Evolutionary conservation across 1,140 invertebrate species (phyloP).

Genomic region (Rhopalosiphum maidis): DNA sequence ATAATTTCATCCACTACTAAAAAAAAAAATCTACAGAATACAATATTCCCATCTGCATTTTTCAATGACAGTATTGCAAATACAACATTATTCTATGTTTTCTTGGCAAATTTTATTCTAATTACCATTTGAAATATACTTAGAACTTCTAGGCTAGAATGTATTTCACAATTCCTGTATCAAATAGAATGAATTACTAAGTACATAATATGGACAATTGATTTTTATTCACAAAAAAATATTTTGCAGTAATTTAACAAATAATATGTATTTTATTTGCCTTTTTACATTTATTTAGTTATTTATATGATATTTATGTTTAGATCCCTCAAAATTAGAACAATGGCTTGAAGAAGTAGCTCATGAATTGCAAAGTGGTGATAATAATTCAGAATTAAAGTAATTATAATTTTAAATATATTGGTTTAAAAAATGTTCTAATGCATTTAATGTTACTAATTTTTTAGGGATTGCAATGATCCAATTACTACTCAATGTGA

Average conservation of each 20-base stretch:
- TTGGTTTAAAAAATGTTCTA: not conserved
- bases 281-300: not conserved
- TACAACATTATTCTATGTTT: not conserved
- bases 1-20: no score
- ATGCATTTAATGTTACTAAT: no score
- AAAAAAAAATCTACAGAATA: no score
- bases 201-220: not conserved
- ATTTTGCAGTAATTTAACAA: not conserved
- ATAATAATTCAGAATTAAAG: constrained; percentile 2
- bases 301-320: not conserved
- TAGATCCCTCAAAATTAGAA: constrained; percentile 31
- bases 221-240: not conserved
- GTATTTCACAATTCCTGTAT: not conserved
- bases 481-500: not conserved
- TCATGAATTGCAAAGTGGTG: constrained; percentile 25
- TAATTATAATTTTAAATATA: not conserved
- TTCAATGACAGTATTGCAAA: not conserved
- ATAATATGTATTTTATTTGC: not conserved
- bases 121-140: not conserved
- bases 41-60: not conserved
- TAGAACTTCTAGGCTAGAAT: no score
- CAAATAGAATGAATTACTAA: not conserved
- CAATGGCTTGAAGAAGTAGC: constrained; percentile 32
- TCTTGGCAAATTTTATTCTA: not conserved
- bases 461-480: not conserved